Evolutionary conservation across 2,888 invertebrate species (phyloP), one percentile per base, ranked within the genome.

Genomic region (Esperia sulphurella): DNA sequence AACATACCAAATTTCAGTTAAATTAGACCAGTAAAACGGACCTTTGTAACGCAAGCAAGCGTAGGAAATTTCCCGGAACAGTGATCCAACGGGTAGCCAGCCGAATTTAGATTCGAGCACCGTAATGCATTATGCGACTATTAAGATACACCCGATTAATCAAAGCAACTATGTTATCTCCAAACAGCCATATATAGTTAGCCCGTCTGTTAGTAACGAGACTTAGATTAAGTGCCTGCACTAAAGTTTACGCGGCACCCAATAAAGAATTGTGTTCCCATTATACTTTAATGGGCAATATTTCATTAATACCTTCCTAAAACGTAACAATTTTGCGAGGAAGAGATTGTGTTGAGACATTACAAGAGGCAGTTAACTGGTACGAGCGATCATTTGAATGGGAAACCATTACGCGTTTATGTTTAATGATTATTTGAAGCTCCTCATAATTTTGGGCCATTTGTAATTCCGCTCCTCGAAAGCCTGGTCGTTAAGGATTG

Each of bases 351-450:
- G 81, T 79, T 75, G 78, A 80, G 80, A 80, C 81, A 79, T 85
- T 77, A 83, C 78, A 64, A 68, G 68, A 60, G 75, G 79, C 76
- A 78, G 75, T 86, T 84, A 84, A 83, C 79, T 79, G 79, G 67
- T 71, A 77, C 67, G 79, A 77, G 80, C 83, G 71, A 83, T 85
- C 82, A 82, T 79, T 81, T 73, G 72, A 78, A 86, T 81, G 80
- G 81, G 82, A 78, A 81, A 79, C 83, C 83, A 79, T 86, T 86
- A 79, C 73, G 72, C 78, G 79, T 83, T 87, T 84, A 84, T 83
- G 81, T 83, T 83, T 85, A 84, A 86, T 84, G 83, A 79, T 85
- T 83, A 83, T 85, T 85, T 82, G 77, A 81, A 84, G 77, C 77
- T 75, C 65, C 76, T 77, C 79, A 79, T 86, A 84, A 86, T 82